Evolutionary conservation across 2,113 vertebrate genomes (phyloP).

Genomic region (Carollia perspicillata): DNA sequence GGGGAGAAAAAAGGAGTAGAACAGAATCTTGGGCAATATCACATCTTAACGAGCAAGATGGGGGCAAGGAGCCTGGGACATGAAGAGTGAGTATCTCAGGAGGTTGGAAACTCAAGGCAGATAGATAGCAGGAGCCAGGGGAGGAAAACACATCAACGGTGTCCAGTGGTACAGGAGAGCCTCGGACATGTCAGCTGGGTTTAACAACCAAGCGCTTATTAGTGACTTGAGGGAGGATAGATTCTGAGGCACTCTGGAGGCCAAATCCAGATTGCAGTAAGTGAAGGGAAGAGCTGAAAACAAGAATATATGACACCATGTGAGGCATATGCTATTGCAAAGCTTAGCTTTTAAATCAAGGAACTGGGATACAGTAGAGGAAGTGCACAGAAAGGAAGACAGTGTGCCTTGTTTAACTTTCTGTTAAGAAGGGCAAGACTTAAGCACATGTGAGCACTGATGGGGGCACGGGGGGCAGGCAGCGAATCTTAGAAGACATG

Average conservation of each 20-base stretch:
- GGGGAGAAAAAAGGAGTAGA: neutral
- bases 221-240: neutral
- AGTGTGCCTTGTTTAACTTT: neutral
- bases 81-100: neutral
- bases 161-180: neutral
- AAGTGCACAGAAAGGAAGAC: neutral
- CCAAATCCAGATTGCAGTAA: neutral
- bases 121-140: neutral
- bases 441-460: neutral
- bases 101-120: neutral
- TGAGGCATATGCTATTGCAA: neutral
- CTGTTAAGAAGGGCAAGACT: neutral
- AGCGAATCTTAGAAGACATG: neutral
- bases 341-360: neutral
- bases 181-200: neutral
- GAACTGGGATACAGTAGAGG: neutral
- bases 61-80: neutral
- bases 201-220: neutral
- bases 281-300: neutral
- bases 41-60: neutral
- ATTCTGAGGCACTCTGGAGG: neutral
- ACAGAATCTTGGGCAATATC: neutral
- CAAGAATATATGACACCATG: neutral
- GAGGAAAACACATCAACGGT: neutral
- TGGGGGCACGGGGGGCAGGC: accelerated